A percentile compares a stretch with the other conserved stretches of the same genome.
Evolutionary conservation across 1,140 invertebrate genomes (phyloP).

Genomic region (Polypedilum pembai): DNA sequence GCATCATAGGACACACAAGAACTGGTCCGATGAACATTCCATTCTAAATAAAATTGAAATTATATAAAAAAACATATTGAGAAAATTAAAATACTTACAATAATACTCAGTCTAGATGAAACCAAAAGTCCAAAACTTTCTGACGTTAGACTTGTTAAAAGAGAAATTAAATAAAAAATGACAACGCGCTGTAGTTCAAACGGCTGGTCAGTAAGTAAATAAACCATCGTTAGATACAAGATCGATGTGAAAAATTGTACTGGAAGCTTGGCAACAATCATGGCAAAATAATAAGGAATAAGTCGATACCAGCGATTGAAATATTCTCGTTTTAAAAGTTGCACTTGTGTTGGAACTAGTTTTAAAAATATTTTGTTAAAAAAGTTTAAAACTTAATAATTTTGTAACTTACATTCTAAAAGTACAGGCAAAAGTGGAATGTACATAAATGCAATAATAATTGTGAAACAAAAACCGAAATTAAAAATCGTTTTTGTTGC

Average conservation of each 20-base stretch:
- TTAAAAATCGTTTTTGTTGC: slow-evolving; percentile 73
- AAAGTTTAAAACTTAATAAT: slow-evolving; percentile 20
- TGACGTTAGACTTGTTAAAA: slow-evolving; percentile 61
- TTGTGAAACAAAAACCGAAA: slow-evolving; percentile 72
- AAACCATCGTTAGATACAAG: slow-evolving; percentile 74
- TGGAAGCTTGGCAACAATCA: slow-evolving; percentile 66
- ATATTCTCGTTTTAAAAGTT: slow-evolving; percentile 79
- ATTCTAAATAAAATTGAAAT: slow-evolving; percentile 55
- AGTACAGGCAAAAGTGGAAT: slow-evolving; percentile 71
- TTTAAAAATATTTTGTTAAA: neutral
- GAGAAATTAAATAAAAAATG: slow-evolving; percentile 59
- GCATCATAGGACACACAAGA: slow-evolving; percentile 63
- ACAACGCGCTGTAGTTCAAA: slow-evolving; percentile 64
- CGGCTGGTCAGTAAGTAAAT: slow-evolving; percentile 79
- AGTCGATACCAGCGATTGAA: slow-evolving; percentile 91
- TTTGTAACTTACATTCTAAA: slow-evolving; percentile 58
- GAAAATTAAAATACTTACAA: slow-evolving; percentile 50
- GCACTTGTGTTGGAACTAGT: slow-evolving; percentile 80
- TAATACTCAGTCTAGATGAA: slow-evolving; percentile 59
- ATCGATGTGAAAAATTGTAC: slow-evolving; percentile 62
- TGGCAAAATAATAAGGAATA: slow-evolving; percentile 80
- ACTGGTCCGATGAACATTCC: slow-evolving; percentile 70
- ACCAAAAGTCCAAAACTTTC: slow-evolving; percentile 68
- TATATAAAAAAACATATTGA: slow-evolving; percentile 1
- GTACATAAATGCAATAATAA: slow-evolving; percentile 67